phyloP scores from a whole-genome alignment of 2,113 vertebrate species.

The Pedionomus torquatus region DNA sequence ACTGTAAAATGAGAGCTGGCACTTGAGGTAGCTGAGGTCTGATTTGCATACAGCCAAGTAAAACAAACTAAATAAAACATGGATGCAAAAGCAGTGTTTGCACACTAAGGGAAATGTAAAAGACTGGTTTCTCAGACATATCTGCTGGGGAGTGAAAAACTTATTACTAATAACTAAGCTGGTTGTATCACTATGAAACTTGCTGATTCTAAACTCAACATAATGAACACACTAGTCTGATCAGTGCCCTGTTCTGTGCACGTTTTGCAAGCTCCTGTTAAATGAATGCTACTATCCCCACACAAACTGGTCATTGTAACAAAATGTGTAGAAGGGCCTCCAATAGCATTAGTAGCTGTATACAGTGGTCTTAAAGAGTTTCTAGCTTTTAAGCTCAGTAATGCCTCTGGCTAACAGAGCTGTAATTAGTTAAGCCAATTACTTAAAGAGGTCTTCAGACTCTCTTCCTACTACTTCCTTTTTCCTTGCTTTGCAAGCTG shows the following conservation, averaged over 20 bases:
- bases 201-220: neutral
- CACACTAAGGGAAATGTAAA: neutral
- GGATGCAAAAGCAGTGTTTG: neutral
- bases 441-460: neutral
- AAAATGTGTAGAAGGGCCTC: neutral
- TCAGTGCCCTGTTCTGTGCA: neutral
- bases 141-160: neutral
- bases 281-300: neutral
- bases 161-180: neutral
- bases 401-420: neutral
- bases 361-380: neutral
- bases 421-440: neutral
- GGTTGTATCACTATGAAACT: neutral
- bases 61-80: conserved; percentile 34
- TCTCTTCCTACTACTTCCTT: neutral
- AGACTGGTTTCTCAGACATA: neutral
- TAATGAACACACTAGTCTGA: neutral
- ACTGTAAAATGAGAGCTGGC: conserved; percentile 3
- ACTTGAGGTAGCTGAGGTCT: neutral
- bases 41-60: conserved; percentile 5
- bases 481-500: neutral
- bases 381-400: neutral
- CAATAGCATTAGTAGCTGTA: neutral
- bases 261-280: neutral
- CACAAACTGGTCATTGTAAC: neutral